Conservation (phyloP, 2,797 vertebrate genomes). For the Syncerus caffer region DNA sequence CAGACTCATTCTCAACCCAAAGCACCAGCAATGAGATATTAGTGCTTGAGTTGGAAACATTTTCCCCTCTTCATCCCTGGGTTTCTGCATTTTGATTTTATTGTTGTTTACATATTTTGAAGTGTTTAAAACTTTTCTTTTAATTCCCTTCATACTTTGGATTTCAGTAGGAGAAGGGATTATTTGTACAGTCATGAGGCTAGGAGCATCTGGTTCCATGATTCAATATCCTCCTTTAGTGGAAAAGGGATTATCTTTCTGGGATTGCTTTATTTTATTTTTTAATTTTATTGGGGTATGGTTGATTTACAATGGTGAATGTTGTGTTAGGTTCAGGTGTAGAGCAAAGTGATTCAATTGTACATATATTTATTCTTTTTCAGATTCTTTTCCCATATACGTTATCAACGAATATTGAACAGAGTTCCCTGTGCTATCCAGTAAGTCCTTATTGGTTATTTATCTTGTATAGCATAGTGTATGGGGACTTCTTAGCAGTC, state of each 20-base stretch:
- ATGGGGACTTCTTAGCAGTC: background rate
- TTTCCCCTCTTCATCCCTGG: background rate
- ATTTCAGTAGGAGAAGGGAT: background rate
- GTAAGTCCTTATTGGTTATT: background rate
- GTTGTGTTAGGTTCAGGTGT: background rate
- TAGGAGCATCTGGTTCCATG: background rate
- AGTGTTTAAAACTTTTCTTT: background rate
- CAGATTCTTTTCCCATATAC: background rate
- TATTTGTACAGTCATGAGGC: background rate
- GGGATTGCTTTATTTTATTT: background rate
- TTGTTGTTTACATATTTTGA: background rate
- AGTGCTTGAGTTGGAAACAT: background rate
- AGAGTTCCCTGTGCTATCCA: background rate
- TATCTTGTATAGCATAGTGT: background rate
- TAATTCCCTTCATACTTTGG: background rate
- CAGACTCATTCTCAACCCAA: background rate
- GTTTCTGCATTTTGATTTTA: background rate
- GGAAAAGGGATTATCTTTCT: background rate
- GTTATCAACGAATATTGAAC: background rate
- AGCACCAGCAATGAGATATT: background rate
- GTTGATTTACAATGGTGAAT: background rate
- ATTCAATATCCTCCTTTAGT: background rate
- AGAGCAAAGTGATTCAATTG: background rate
- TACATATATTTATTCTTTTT: background rate
- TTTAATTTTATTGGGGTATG: background rate